Percentiles rank a stretch among this genome's conserved stretches.
These are phyloP conservation scores for Podiceps cristatus DNA, from an alignment of 2,113 vertebrate species.

Conservation along the genomic window DNA sequence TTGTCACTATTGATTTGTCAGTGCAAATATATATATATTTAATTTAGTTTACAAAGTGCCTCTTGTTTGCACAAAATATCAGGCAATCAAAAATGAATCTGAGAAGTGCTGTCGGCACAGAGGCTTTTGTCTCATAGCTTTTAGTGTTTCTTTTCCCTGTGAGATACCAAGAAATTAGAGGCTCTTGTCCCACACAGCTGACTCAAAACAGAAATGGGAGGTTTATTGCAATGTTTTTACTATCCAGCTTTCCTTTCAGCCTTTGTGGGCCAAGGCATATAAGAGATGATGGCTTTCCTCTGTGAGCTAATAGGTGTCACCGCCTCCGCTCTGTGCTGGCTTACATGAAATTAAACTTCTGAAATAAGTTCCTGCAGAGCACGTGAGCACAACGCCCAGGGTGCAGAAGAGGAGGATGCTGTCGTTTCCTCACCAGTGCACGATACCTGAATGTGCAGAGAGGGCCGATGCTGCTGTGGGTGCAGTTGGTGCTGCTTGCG, in stretches of 20 bases:
- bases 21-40: neutral
- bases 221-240: neutral
- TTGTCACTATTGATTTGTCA: neutral
- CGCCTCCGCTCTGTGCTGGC: neutral
- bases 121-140: neutral
- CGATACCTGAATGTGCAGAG: accelerated
- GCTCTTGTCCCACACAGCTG: neutral
- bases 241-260: neutral
- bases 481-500: accelerated
- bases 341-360: neutral
- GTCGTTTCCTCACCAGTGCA: neutral
- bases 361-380: neutral
- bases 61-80: neutral
- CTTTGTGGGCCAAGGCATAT: neutral
- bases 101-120: neutral
- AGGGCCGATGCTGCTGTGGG: neutral
- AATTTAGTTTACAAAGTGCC: neutral
- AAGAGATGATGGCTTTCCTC: neutral
- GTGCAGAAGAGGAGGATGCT: neutral
- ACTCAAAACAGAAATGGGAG: neutral
- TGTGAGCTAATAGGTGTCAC: neutral
- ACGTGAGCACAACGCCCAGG: accelerated
- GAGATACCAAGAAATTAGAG: neutral
- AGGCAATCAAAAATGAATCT: neutral
- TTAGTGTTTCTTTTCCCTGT: neutral